These are phyloP conservation scores for Drosophila diplacantha DNA, from an alignment of 2,888 invertebrate genomes.

Conservation along the genomic window DNA sequence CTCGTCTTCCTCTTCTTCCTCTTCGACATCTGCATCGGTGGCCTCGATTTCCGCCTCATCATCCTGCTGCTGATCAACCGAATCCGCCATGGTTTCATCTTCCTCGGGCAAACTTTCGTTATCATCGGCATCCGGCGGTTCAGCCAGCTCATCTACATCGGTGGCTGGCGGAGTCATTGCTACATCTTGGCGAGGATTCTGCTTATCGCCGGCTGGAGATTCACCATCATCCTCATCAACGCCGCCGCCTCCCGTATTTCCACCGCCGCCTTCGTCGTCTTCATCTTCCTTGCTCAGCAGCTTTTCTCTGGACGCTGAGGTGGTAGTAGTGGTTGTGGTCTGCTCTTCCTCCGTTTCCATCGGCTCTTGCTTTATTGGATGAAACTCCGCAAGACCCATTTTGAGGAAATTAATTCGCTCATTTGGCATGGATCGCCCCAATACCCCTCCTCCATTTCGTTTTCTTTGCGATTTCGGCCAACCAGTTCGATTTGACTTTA, in stretches of 20 bases:
- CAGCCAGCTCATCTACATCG: slow-evolving; percentile 52
- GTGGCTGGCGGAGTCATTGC: slow-evolving; percentile 66
- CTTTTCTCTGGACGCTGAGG: slow-evolving; percentile 35
- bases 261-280: slow-evolving; percentile 40
- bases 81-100: slow-evolving; percentile 67
- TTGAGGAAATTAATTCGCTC: slow-evolving; percentile 63
- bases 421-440: slow-evolving; percentile 48
- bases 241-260: slow-evolving; percentile 2
- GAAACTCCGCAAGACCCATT: slow-evolving; percentile 35
- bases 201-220: slow-evolving; percentile 22
- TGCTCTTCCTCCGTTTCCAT: slow-evolving; percentile 48
- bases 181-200: slow-evolving; percentile 32
- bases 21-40: slow-evolving; percentile 63
- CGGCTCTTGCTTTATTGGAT: slow-evolving; percentile 46
- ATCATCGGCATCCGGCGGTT: slow-evolving; percentile 42
- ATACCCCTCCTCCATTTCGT: slow-evolving; percentile 26
- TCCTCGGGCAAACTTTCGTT: slow-evolving; percentile 51
- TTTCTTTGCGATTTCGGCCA: slow-evolving; percentile 83
- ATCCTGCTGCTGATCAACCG: slow-evolving; percentile 58
- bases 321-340: slow-evolving; percentile 47
- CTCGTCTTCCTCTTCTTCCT: slow-evolving; percentile 50
- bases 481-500: slow-evolving; percentile 87
- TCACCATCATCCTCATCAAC: slow-evolving; percentile 17
- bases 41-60: slow-evolving; percentile 62
- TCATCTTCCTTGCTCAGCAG: slow-evolving; percentile 39